Percentiles rank a stretch among this genome's conserved stretches.
These are phyloP conservation scores for Vidua macroura DNA, from an alignment of 2,113 vertebrate genomes.

Conservation along the genomic window DNA sequence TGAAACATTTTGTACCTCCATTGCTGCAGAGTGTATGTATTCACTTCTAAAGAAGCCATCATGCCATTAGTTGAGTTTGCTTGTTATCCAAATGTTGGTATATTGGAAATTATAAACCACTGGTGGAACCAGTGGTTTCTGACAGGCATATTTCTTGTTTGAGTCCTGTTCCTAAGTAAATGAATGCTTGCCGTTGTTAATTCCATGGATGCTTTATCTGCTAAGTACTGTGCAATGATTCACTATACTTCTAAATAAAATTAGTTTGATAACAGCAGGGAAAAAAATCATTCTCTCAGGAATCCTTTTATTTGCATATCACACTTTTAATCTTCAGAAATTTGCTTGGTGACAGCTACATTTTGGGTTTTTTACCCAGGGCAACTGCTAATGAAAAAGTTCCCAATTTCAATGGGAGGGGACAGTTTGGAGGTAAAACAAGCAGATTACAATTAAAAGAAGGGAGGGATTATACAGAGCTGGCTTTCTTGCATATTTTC, in stretches of 20 bases:
- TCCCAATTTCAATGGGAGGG: background rate
- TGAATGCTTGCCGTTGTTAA: background rate
- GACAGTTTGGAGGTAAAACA: background rate
- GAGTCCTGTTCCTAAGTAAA: background rate
- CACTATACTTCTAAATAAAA: background rate
- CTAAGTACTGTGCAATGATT: background rate
- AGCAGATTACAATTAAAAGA: background rate
- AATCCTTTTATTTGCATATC: background rate
- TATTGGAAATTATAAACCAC: background rate
- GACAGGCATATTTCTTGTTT: background rate
- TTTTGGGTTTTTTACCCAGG: background rate
- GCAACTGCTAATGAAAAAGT: background rate
- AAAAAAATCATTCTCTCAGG: background rate
- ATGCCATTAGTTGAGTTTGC: background rate
- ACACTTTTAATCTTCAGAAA: background rate
- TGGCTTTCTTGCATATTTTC: background rate
- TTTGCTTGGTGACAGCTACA: background rate
- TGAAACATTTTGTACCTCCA: background rate
- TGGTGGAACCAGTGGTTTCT: background rate
- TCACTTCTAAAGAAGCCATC: background rate
- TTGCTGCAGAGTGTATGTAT: background rate
- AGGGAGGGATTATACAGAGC: background rate
- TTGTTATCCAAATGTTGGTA: background rate
- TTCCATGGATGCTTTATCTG: background rate
- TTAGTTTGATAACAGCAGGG: background rate